Base-by-base conservation (phyloP, 2,113 vertebrate genomes). In the Scomber colias region DNA sequence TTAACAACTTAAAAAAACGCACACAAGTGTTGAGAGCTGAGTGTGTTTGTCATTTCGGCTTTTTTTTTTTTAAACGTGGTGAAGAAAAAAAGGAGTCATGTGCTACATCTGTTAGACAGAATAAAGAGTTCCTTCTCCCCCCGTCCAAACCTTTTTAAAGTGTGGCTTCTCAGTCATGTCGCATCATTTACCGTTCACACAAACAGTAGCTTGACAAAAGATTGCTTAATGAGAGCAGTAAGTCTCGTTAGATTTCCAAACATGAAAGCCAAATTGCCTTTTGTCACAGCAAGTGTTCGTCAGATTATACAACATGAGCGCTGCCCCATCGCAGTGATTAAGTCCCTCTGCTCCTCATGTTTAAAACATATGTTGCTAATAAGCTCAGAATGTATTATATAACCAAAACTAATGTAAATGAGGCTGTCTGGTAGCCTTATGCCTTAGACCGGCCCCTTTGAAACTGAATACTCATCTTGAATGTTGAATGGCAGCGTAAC, bases 361-460 rank as follows among this genome's bases (percentile, higher is more conserved):
- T 86, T 85, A 60, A 82, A 89, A 70, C 86, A 88, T 74, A 27
- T 77, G 82, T 56, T 1, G 66, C 75, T 82, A 84, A 84, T 73
- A 72, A 90, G 69, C 55, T 27, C 40, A 24, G 55, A 15, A 17
- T 60, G 60, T 12, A 53, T 76, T 82, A 70, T 56, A 63, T 24
- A 75, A 74, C 48, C 63, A 64, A 21, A 66, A 49, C 10, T 0
- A 53, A 79, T 60, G 71, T 15, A 69, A 73, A 85, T 72, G 79
- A 89, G 53, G 69, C 81, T 12, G 66, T 44, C 56, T 56, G 71
- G 62, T 21, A 3, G 19, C 69, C 55, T 84, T 54, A 21, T 46
- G 71, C 57, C 21, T 21, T 21, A 71, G 5, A 60, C 35, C 56
- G 50, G 68, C 48, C 3, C 72, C 84, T 83, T 77, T 77, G 77